Evolutionary conservation across 92 coral and sea anemone genomes (phyloP), one percentile per base, ranked within the genome.

Genomic region (Porites divaricata): DNA sequence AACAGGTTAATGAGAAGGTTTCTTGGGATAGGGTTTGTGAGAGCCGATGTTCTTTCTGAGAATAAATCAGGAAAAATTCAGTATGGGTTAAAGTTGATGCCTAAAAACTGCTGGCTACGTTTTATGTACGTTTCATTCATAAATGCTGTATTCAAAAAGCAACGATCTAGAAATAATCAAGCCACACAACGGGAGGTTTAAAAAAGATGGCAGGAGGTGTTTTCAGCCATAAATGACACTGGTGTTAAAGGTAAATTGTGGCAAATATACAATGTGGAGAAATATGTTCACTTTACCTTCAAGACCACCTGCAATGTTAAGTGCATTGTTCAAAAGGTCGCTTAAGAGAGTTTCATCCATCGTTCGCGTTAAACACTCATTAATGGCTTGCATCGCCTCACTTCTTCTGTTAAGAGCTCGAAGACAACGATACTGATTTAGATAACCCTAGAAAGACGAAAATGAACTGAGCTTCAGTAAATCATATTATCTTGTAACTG

Each of bases 21-120:
- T 48, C 71, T 81, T 16, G 95, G 91, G 13, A 92, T 84, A 26
- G 86, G 91, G 67, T 76, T 78, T 41, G 85, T 88, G 66, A 95
- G 77, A 6, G 85, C 85, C 24, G 86, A 57, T 45, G 98, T 93
- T 58, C 89, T 90, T 48, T 80, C 85, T 80, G 6, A 69, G 75
- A 69, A n/a, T 26, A 9, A 80, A 57, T 12, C 24, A 73, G 45
- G 13, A 50, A 1, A 51, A 13, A 2, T 54, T 54, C 59, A 54
- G 0, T 54, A 11, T 66, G 1, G 22, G 45, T 35, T 5, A 35
- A 35, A 4, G 45, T 35, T 35, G 0, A 35, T 35, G 0, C 45
- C 45, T 35, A 35, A 35, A 35, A 35, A 35, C 3, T 0, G 45
- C 45, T 2, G 45, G 45, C 45, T 35, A 4, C 45, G 0, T 35